Conservation (phyloP, 2,888 invertebrate genomes). For the Crioceris asparagi region DNA sequence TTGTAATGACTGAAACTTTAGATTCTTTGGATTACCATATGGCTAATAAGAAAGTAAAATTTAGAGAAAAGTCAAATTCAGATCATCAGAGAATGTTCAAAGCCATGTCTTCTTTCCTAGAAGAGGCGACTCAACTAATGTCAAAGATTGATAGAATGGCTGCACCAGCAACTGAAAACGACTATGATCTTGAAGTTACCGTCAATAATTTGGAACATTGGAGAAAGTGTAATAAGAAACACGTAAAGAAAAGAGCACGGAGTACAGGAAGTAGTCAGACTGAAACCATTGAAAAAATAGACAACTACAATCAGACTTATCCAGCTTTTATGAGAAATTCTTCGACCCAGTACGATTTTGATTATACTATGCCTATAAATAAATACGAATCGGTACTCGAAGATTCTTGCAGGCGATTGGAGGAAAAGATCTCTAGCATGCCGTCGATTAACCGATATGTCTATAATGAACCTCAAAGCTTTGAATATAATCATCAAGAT, state of each 20-base stretch:
- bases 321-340: slow-evolving; percentile 11
- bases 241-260: slow-evolving; percentile 6
- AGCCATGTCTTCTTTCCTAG: slow-evolving; percentile 36
- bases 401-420: slow-evolving; percentile 32
- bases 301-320: slow-evolving; percentile 21
- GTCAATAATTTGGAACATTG: slow-evolving; percentile 26
- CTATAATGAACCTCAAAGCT: slow-evolving; percentile 9
- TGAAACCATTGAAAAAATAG: slow-evolving; percentile 5
- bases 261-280: slow-evolving; percentile 4
- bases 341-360: slow-evolving; percentile 18
- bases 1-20: slow-evolving; percentile 13
- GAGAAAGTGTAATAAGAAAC: slow-evolving; percentile 11
- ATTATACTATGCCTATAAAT: slow-evolving; percentile 27
- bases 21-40: slow-evolving; percentile 29
- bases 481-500: slow-evolving; percentile 5
- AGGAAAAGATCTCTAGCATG: slow-evolving; percentile 27
- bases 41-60: slow-evolving; percentile 27
- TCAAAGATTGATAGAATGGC: slow-evolving; percentile 29
- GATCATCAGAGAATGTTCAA: slow-evolving; percentile 29
- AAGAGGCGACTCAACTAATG: slow-evolving; percentile 37
- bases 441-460: slow-evolving; percentile 4
- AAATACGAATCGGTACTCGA: slow-evolving; percentile 33
- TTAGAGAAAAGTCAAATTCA: slow-evolving; percentile 13
- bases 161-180: slow-evolving; percentile 16
- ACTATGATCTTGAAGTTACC: slow-evolving; percentile 32